A percentile compares a stretch with the other conserved stretches of the same genome.
Evolutionary conservation across 2,113 vertebrate genomes (phyloP).

Genomic region (Mixornis gularis): DNA sequence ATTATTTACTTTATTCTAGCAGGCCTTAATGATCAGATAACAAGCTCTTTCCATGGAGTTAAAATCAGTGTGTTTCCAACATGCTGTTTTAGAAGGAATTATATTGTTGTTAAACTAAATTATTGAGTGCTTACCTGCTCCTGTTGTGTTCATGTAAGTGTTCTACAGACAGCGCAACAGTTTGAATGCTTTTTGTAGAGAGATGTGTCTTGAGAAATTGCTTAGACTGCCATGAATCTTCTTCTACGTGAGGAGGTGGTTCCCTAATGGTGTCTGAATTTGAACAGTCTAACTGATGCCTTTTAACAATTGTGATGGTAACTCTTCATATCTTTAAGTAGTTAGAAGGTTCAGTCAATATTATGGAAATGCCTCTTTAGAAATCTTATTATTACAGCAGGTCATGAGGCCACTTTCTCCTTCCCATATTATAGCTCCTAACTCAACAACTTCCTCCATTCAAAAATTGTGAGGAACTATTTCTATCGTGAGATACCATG

Average conservation of each 20-base stretch:
- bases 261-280: not conserved
- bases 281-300: not conserved
- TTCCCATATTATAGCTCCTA: not conserved
- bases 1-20: slow-evolving; percentile 17
- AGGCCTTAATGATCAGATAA: not conserved
- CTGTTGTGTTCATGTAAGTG: not conserved
- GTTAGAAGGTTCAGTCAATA: not conserved
- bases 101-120: slow-evolving; percentile 12
- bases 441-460: not conserved
- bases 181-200: not conserved
- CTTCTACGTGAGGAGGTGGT: not conserved
- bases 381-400: not conserved
- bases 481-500: not conserved
- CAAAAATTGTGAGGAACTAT: not conserved
- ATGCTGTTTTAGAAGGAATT: slow-evolving; percentile 1
- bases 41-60: not conserved
- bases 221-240: not conserved
- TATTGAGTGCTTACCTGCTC: slow-evolving; percentile 8
- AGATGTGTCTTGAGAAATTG: not conserved
- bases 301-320: not conserved
- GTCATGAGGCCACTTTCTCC: not conserved
- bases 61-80: slow-evolving; percentile 29
- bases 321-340: not conserved
- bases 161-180: not conserved
- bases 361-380: not conserved